A percentile compares a stretch with the other conserved stretches of the same genome.
Conservation (phyloP, 2,888 invertebrate species). For the Lepidocyrtoides sp. region DNA sequence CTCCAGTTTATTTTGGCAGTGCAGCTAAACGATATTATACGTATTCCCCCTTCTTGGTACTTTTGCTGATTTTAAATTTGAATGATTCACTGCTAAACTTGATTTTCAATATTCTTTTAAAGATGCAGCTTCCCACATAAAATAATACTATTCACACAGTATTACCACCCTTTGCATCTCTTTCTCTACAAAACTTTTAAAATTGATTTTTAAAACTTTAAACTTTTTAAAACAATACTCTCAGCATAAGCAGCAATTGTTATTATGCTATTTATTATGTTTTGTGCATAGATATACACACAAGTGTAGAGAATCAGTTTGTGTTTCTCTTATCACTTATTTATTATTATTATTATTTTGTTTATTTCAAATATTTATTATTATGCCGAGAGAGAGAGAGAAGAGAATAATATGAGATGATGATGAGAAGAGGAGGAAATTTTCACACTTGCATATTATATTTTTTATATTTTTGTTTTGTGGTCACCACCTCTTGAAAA, state of each 20-base stretch:
- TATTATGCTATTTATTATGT: background rate
- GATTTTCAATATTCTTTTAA: background rate
- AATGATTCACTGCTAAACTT: background rate
- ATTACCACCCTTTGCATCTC: too few relatives aligned
- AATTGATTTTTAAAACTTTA: background rate
- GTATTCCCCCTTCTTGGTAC: background rate
- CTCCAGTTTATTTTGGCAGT: constrained; percentile 8
- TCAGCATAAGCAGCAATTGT: background rate
- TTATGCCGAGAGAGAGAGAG: constrained; percentile 14
- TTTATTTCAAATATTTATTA: constrained; percentile 41
- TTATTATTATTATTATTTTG: constrained; percentile 24
- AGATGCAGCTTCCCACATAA: too few relatives aligned
- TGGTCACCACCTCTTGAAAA: constrained; percentile 76
- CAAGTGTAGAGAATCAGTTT: background rate
- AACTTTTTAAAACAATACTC: background rate
- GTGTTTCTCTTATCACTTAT: constrained; percentile 12
- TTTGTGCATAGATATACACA: constrained; percentile 29
- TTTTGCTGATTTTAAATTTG: background rate
- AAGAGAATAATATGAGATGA: background rate
- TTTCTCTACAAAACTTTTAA: too few relatives aligned
- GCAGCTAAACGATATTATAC: background rate
- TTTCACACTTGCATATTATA: constrained; percentile 54
- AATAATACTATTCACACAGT: too few relatives aligned
- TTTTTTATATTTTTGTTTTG: constrained; percentile 66
- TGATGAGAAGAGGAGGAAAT: constrained; percentile 58